These are phyloP conservation scores for Eriosoma lanigerum DNA, from an alignment of 1,140 invertebrate genomes.

Conservation along the genomic window DNA sequence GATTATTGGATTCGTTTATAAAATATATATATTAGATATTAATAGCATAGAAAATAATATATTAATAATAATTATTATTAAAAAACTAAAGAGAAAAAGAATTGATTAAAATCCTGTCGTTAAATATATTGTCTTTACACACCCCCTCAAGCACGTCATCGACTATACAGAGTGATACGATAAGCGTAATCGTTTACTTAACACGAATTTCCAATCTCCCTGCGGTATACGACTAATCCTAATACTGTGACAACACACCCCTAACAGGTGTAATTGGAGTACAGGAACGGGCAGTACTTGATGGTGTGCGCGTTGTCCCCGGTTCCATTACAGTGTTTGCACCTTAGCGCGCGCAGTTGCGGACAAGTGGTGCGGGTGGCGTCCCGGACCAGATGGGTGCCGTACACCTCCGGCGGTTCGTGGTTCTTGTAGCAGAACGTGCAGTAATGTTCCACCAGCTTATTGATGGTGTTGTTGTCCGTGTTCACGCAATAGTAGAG, in stretches of 20 bases:
- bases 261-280: neutral
- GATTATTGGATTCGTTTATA: no score
- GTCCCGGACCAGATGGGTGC: slow-evolving; percentile 40
- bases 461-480: slow-evolving; percentile 7
- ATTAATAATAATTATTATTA: no score
- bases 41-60: no score
- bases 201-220: no score
- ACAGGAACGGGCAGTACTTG: slow-evolving; percentile 41
- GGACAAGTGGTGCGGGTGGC: slow-evolving; percentile 27
- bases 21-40: no score
- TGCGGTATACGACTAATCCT: no score
- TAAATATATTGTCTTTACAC: no score
- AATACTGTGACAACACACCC: neutral
- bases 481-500: neutral
- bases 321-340: slow-evolving; percentile 37
- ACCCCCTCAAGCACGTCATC: no score
- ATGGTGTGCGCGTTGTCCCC: slow-evolving; percentile 48
- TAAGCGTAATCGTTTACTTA: no score
- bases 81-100: no score
- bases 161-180: no score
- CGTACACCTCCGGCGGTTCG: slow-evolving; percentile 42
- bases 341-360: slow-evolving; percentile 29
- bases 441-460: slow-evolving; percentile 45
- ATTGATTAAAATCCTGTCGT: no score
- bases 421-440: slow-evolving; percentile 46